phyloP scores from a whole-genome alignment of 2,797 vertebrate species.

The Sebastolobus alascanus region DNA sequence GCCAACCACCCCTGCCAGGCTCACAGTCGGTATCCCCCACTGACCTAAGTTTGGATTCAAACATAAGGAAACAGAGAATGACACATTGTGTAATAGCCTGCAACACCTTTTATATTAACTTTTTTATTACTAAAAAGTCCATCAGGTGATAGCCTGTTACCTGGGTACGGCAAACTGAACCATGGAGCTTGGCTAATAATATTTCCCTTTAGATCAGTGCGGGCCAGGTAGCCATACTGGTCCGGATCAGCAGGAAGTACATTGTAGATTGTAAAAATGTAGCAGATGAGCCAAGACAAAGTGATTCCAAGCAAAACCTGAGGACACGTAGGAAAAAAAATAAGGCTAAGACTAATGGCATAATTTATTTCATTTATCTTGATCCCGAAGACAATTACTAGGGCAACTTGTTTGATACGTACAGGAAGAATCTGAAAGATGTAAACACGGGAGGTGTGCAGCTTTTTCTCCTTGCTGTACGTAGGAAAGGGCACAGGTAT shows the following conservation, averaged over 20 bases:
- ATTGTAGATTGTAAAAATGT: conserved; percentile 87
- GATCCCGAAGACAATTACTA: not conserved
- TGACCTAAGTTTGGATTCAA: conserved; percentile 86
- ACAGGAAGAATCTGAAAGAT: conserved; percentile 98
- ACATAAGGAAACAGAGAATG: conserved; percentile 6
- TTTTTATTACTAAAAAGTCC: not conserved
- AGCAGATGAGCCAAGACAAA: conserved; percentile 93
- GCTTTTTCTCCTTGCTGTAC: conserved; percentile 87
- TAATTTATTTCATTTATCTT: not conserved
- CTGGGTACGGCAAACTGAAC: conserved; percentile 96
- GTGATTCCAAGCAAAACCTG: conserved; percentile 95
- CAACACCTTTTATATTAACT: not conserved
- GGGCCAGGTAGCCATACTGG: conserved; percentile 90
- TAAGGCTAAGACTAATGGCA: not conserved
- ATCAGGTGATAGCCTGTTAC: conserved; percentile 71
- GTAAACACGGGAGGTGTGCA: conserved; percentile 84
- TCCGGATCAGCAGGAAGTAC: conserved; percentile 85
- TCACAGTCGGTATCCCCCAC: conserved; percentile 95
- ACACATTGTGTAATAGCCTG: not conserved
- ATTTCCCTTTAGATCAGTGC: conserved; percentile 90
- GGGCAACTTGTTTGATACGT: conserved; percentile 54
- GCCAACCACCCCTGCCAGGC: conserved; percentile 93
- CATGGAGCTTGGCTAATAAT: conserved; percentile 90
- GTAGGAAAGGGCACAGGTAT: conserved; percentile 87
- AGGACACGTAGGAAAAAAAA: not conserved